Evolutionary conservation across 2,797 vertebrate genomes (phyloP), one percentile per base, ranked within the genome.

Genomic region (Mallotus villosus): DNA sequence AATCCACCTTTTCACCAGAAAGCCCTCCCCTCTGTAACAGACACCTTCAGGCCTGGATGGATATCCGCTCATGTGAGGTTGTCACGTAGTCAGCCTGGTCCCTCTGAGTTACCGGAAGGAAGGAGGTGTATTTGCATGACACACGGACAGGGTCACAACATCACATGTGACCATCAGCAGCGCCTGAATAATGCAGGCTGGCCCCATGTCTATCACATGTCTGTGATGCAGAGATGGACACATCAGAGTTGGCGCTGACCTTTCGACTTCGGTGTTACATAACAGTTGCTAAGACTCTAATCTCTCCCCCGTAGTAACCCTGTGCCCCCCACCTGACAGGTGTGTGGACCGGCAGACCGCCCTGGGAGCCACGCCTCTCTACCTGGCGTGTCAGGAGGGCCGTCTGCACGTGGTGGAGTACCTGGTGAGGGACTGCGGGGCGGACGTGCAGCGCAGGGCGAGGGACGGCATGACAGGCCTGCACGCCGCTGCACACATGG

Each of bases 321-420:
- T n/a, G 8, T 4, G 8, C 11, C 62, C 62, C 1, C 32, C 19
- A 21, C 17, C 6, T n/a, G 27, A 27, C 87, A 95, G 95, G 16
- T 88, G 89, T 74, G 88, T 94, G 80, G 93, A 95, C 84, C 86
- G 61, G 12, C 92, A 91, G 88, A 95, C 91, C 0, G 81, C 62
- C 25, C 89, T 86, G 0, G 95, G 95, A 0, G 92, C 94, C 21
- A 95, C 93, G 0, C 93, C 91, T 0, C 86, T 97, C 68, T 96
- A 97, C 78, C 88, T 97, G 82, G 95, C 95, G 78, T 95, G 94
- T 76, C 95, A 96, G 84, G 95, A 94, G 59, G 95, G 95, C 0
- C 94, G 96, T 78, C 92, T 95, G 60, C 89, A 92, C 1, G 84
- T 94, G 16, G 90, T 83, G 0, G 89, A 95, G 87, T 94, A 92